Conservation (phyloP, 2,888 invertebrate species). For the Fabriciana adippe region DNA sequence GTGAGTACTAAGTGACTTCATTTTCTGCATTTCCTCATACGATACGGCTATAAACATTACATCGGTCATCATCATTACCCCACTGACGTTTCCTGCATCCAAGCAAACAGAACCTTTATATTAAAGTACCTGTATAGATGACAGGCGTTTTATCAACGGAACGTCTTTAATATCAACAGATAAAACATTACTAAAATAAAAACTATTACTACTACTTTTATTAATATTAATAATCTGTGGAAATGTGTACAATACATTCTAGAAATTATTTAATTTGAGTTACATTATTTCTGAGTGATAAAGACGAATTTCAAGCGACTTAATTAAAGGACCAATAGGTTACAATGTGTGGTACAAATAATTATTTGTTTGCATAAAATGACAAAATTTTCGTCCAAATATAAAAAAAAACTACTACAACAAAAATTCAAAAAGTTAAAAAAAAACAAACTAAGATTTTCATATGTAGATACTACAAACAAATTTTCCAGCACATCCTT, state of each 20-base stretch:
- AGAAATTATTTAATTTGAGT: too few relatives aligned
- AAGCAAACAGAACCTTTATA: conserved; percentile 8
- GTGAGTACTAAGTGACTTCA: conserved; percentile 13
- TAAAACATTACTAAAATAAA: too few relatives aligned
- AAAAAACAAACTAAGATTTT: conserved; percentile 22
- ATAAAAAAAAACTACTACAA: not conserved
- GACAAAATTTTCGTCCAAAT: too few relatives aligned
- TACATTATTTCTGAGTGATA: too few relatives aligned
- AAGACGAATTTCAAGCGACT: too few relatives aligned
- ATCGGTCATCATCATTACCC: conserved; percentile 23
- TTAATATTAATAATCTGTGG: too few relatives aligned
- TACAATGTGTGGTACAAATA: too few relatives aligned
- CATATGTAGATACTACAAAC: conserved; percentile 17
- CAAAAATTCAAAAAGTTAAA: not conserved
- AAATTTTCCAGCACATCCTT: conserved; percentile 32
- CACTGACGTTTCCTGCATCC: conserved; percentile 13
- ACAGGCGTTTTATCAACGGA: not conserved
- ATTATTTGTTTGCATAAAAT: too few relatives aligned
- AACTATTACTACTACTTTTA: too few relatives aligned
- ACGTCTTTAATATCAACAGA: not conserved
- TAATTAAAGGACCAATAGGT: too few relatives aligned
- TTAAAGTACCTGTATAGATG: not conserved
- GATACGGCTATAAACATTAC: conserved; percentile 23
- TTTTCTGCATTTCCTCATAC: conserved; percentile 20
- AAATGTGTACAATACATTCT: too few relatives aligned